Base-by-base conservation (phyloP, 2,888 invertebrate genomes). In the Drosophila lacicola region DNA sequence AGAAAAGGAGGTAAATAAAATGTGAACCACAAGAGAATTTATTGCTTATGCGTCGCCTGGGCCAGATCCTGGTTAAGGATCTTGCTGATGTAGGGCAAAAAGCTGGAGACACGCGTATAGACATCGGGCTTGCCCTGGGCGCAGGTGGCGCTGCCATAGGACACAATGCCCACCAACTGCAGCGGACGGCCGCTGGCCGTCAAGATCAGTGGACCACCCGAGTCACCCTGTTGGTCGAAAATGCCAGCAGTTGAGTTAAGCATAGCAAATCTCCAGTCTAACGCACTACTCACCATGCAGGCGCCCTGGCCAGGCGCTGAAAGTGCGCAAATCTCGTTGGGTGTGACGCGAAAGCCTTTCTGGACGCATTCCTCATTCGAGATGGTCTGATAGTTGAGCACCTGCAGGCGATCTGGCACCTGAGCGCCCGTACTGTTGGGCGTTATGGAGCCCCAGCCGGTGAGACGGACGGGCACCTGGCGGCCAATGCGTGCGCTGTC, bases 201-300 rank as follows among this genome's bases (percentile, higher is more conserved):
- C 58, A 84, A 82, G n/a, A 91, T 89, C 37, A 92, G 73, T 14
- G 92, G 92, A 44, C 92, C 92, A 60, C 92, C 92, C 41, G 92
- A 92, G 74, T 92, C 92, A 69, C 92, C 92, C 92, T 92, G 66
- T 54, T 29, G 29, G 61, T 41, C 17, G 10, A 44, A 65, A 55
- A 41, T 34, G 13, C 14, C n/a, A 50, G 29, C n/a, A 39, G 34
- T 8, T 10, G 11, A 5, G 34, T 42, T 37, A 33, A 57, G 56
- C 41, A 10, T 29, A 6, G 21, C 25, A 25, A 36, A 36, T 29
- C n/a, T 11, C 2, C 6, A 8, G n/a, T 14, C 17, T 21, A 41
- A 13, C 11, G 1, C 36, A 11, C 3, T 5, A 79, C 87, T 90
- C 67, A 91, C 92, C 83, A 91, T 89, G 81, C 92, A 92, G 34